Percentiles rank a stretch among this genome's conserved stretches.
These are phyloP conservation scores for Clarias macrocephalus DNA, from an alignment of 2,113 vertebrate species.

Conservation along the genomic window DNA sequence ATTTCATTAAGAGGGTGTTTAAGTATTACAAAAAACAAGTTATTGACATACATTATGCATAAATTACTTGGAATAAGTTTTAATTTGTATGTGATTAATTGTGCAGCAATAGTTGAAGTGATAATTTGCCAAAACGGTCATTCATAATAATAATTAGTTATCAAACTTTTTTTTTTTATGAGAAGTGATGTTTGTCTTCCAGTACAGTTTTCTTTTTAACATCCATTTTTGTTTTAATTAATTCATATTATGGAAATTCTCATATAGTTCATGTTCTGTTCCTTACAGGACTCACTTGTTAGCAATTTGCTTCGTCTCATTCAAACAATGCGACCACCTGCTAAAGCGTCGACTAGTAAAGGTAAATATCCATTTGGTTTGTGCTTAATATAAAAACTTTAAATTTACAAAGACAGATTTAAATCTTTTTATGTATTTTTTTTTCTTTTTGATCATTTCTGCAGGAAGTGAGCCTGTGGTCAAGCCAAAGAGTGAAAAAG, in stretches of 20 bases:
- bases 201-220: background rate
- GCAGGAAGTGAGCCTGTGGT: conserved; percentile 59
- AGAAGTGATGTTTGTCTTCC: background rate
- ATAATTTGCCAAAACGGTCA: background rate
- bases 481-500: conserved; percentile 85
- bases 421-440: background rate
- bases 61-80: too few relatives aligned
- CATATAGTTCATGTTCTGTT: background rate
- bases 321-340: conserved; percentile 91
- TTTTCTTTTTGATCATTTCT: background rate
- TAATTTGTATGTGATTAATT: too few relatives aligned
- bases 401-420: background rate
- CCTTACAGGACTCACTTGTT: conserved; percentile 86
- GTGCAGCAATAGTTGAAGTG: too few relatives aligned
- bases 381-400: background rate
- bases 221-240: background rate
- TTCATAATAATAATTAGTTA: background rate
- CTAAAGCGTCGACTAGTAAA: conserved; percentile 77
- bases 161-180: background rate
- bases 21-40: too few relatives aligned
- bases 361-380: background rate
- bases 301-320: conserved; percentile 92
- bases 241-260: background rate
- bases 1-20: too few relatives aligned
- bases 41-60: too few relatives aligned